A percentile compares a stretch with the other conserved stretches of the same genome.
These are phyloP conservation scores for Numida meleagris DNA, from an alignment of 2,113 vertebrate species.

Conservation along the genomic window DNA sequence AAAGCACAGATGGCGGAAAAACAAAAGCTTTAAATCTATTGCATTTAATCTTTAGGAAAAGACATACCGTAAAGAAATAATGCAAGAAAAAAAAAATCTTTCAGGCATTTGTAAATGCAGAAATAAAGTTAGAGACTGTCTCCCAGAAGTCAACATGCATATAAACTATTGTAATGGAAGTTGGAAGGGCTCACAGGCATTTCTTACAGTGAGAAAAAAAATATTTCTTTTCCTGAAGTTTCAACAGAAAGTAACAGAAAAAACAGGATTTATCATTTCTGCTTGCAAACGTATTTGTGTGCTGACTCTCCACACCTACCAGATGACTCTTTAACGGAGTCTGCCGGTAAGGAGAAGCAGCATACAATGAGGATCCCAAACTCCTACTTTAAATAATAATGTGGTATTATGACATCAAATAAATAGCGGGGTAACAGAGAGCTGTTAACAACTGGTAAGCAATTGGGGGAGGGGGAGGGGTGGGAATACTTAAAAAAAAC, in stretches of 20 bases:
- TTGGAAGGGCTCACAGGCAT: conserved; percentile 18
- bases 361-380: background rate
- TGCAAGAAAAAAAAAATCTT: background rate
- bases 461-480: background rate
- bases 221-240: conserved; percentile 14
- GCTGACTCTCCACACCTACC: background rate
- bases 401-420: background rate
- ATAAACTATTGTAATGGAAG: conserved; percentile 35
- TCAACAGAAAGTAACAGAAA: conserved; percentile 19
- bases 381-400: background rate
- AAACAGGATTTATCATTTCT: conserved; percentile 28
- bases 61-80: background rate
- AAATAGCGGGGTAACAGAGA: background rate
- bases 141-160: background rate
- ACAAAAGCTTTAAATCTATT: background rate
- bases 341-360: background rate
- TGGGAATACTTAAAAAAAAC: background rate
- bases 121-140: conserved; percentile 54
- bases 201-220: background rate
- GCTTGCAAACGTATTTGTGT: conserved; percentile 28
- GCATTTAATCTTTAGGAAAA: background rate
- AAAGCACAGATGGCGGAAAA: background rate
- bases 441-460: background rate
- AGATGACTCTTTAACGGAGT: background rate
- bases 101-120: background rate